A percentile compares a stretch with the other conserved stretches of the same genome.
These are phyloP conservation scores for Drosophila tropicalis DNA, from an alignment of 1,140 invertebrate genomes.

Conservation along the genomic window DNA sequence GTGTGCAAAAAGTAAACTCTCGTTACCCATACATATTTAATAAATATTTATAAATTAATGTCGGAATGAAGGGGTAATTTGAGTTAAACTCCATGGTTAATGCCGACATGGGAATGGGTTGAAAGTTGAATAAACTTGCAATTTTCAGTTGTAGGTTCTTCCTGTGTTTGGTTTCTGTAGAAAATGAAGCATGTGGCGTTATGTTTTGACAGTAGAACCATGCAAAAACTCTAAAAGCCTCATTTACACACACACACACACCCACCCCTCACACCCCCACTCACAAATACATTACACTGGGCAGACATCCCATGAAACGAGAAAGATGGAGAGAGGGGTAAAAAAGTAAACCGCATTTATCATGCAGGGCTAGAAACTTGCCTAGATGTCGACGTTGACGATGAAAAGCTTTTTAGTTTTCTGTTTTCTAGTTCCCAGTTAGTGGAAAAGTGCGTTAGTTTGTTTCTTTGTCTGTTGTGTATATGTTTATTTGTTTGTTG, in stretches of 20 bases:
- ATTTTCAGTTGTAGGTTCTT: slow-evolving; percentile 29
- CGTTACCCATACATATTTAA: slow-evolving; percentile 1
- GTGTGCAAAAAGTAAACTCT: neutral
- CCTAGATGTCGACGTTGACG: slow-evolving; percentile 45
- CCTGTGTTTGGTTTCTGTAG: slow-evolving; percentile 31
- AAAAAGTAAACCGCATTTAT: slow-evolving; percentile 52
- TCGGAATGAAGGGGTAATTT: slow-evolving; percentile 3
- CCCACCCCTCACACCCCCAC: slow-evolving; percentile 29
- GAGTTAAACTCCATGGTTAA: slow-evolving; percentile 1
- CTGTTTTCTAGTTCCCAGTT: slow-evolving; percentile 28
- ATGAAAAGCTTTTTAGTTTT: slow-evolving; percentile 58
- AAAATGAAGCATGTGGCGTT: slow-evolving; percentile 58
- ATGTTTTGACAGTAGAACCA: slow-evolving; percentile 48
- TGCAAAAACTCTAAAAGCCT: slow-evolving; percentile 42
- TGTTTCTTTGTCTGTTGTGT: slow-evolving; percentile 15
- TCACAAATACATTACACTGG: slow-evolving; percentile 39
- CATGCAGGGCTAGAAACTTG: slow-evolving; percentile 56
- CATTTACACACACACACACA: slow-evolving; percentile 29
- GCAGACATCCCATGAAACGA: slow-evolving; percentile 20
- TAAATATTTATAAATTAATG: slow-evolving; percentile 19
- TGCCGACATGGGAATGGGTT: slow-evolving; percentile 16
- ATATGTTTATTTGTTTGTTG: slow-evolving; percentile 6
- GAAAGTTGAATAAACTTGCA: slow-evolving; percentile 33
- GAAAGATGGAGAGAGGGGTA: neutral
- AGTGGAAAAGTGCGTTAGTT: slow-evolving; percentile 38